Conservation (phyloP, 2,113 vertebrate genomes). For the Corythaixoides concolor region DNA sequence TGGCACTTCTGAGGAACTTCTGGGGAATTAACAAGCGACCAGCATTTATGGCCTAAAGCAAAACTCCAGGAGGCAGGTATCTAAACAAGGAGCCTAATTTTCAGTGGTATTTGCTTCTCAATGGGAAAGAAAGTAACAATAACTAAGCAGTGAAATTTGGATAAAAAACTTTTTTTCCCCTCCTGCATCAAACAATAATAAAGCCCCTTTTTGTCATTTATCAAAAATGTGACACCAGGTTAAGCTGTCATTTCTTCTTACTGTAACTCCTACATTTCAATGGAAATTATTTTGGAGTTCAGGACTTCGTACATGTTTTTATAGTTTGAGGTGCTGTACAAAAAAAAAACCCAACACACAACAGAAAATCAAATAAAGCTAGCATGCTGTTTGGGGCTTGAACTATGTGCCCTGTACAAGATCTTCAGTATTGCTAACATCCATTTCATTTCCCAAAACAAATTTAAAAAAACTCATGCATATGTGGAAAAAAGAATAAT, state of each 20-base stretch:
- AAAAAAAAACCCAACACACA: not conserved
- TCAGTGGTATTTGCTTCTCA: not conserved
- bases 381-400: not conserved
- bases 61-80: not conserved
- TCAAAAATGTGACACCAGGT: not conserved
- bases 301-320: not conserved
- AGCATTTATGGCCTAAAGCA: constrained; percentile 21
- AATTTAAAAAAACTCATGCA: not conserved
- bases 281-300: not conserved
- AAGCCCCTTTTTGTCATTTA: not conserved
- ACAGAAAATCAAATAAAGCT: not conserved
- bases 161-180: not conserved
- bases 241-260: not conserved
- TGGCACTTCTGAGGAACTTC: constrained; percentile 33
- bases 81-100: not conserved
- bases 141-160: not conserved
- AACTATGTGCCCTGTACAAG: not conserved
- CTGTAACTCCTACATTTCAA: not conserved
- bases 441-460: not conserved
- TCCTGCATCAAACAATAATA: not conserved
- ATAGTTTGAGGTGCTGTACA: not conserved
- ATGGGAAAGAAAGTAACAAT: not conserved
- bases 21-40: constrained; percentile 41
- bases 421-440: not conserved
- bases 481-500: not conserved